Evolutionary conservation across 92 coral and sea anemone genomes (phyloP).

Genomic region (Porites evermanni): DNA sequence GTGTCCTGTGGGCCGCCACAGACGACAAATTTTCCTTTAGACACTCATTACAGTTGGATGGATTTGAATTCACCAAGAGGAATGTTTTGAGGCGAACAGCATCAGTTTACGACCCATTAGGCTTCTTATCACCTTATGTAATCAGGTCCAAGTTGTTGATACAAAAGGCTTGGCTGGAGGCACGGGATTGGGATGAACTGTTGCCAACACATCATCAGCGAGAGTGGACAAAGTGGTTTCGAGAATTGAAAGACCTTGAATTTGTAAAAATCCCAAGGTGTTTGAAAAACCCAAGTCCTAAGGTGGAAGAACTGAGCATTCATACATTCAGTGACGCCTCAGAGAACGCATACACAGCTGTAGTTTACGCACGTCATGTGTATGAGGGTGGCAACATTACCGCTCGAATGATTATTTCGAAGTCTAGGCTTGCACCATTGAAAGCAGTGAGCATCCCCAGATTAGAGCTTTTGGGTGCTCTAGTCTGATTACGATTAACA

Average conservation of each 20-base stretch:
- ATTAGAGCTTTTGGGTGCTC: conserved; percentile 52
- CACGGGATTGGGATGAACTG: no score
- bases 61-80: no score
- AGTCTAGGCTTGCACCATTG: conserved; percentile 77
- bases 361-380: conserved; percentile 38
- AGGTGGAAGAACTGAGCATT: conserved; percentile 11
- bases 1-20: conserved; percentile 40
- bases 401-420: conserved; percentile 53
- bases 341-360: conserved; percentile 69
- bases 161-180: no score
- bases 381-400: conserved; percentile 31
- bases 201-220: no score
- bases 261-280: conserved; percentile 3
- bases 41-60: conserved; percentile 17
- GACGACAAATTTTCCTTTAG: conserved; percentile 45
- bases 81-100: no score
- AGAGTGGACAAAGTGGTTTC: no score
- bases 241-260: no score
- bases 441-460: conserved; percentile 64
- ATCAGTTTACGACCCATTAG: no score
- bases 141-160: no score
- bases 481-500: conserved; percentile 41
- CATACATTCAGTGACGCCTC: conserved; percentile 69
- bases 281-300: conserved; percentile 9
- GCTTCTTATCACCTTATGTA: no score